Conservation (phyloP, 2,797 vertebrate species). For the Myotis vivesi region DNA sequence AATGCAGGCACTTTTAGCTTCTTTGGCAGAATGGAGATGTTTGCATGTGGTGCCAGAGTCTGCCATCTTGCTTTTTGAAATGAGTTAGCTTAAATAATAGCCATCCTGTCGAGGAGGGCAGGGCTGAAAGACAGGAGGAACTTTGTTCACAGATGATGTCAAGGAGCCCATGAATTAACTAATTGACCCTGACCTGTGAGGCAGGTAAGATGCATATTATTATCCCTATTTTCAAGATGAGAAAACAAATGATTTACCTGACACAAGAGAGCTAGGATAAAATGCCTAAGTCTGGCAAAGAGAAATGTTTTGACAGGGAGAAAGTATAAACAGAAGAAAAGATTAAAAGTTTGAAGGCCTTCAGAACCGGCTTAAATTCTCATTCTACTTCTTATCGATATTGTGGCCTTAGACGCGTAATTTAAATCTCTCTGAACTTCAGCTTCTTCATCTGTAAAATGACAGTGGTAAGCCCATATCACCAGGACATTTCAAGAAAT, state of each 20-base stretch:
- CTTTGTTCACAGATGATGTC: neutral
- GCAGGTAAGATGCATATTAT: neutral
- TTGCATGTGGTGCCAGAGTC: neutral
- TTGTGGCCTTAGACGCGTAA: neutral
- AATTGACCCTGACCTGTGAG: neutral
- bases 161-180: neutral
- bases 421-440: neutral
- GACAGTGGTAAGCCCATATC: neutral
- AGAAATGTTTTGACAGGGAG: slow-evolving; percentile 4
- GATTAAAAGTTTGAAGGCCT: neutral
- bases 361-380: neutral
- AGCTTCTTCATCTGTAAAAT: neutral
- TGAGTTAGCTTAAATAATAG: neutral
- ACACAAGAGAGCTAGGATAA: neutral
- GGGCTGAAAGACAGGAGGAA: neutral
- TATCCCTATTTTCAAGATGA: neutral
- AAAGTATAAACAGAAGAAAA: neutral
- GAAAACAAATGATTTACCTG: slow-evolving; percentile 23
- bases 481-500: neutral
- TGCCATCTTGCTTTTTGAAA: neutral
- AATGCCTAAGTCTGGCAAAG: neutral
- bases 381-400: neutral
- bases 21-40: neutral
- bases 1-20: neutral
- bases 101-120: neutral